Evolutionary conservation across 2,888 invertebrate species (phyloP), one percentile per base, ranked within the genome.

Genomic region (Phyllotreta cruciferae): DNA sequence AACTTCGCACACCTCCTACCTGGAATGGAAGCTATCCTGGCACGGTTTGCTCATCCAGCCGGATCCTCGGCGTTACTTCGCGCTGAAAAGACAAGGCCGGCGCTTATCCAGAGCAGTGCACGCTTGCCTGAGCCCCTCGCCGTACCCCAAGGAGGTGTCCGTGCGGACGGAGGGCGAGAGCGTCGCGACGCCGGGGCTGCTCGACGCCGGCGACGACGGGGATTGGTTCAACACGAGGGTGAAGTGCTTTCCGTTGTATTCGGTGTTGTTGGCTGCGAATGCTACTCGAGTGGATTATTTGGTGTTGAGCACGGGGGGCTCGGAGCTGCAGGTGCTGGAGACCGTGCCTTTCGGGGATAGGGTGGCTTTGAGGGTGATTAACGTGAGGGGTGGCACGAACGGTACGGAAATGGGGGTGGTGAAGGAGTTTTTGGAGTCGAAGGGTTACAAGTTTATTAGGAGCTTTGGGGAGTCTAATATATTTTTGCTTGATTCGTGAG

Each of bases 201-300:
- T 85, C 60, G 84, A 85, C 72, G 44, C 85, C 60, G 64, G 56
- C 38, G 81, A 85, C 73, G 83, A 85, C 73, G 83, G 83, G 35
- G 84, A 84, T 64, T 84, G 84, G 82, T 88, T 89, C 79, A 84
- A 86, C 54, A 89, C 91, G 38, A 86, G 92, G 73, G 90, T 94
- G 67, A 90, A 92, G 78, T 94, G 94, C 81, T 92, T 93, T 78
- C 94, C 94, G 60, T 83, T 94, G 66, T 91, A 90, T 78, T 92
- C 93, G 1, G 84, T 94, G 67, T 83, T 94, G 78, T 81, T 91
- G 73, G 93, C 93, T 50, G 90, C 90, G 67, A 90, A 90, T 76
- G 86, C 88, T 52, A 85, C 89, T 6, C 82, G 82, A 41, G 85
- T 92, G 24, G 87, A 90, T 81, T 88, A 89, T 77, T 83, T 93